Conservation (phyloP, 2,888 invertebrate species). For the Clusia tigrina region DNA sequence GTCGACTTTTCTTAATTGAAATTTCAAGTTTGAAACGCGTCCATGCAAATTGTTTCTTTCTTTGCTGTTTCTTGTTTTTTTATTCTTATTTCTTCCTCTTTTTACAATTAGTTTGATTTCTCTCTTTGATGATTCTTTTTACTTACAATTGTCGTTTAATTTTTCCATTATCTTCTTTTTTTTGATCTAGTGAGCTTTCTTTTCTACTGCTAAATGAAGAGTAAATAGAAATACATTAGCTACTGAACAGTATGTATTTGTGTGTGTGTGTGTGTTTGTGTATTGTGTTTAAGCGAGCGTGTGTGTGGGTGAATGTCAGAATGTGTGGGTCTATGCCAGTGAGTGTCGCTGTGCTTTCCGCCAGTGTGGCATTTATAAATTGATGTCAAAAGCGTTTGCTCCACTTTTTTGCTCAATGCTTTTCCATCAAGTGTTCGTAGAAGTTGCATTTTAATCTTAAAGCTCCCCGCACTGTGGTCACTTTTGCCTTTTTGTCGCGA, state of each 20-base stretch:
- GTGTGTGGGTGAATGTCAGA: background rate
- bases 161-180: slow-evolving; percentile 25
- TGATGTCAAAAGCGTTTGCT: slow-evolving; percentile 50
- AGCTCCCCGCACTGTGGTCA: background rate
- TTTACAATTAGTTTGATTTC: slow-evolving; percentile 34
- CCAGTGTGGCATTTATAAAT: slow-evolving; percentile 48
- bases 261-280: slow-evolving; percentile 11
- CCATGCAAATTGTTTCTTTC: too few relatives aligned
- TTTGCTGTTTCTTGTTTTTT: slow-evolving; percentile 23
- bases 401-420: slow-evolving; percentile 37
- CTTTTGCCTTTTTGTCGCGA: background rate
- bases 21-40: too few relatives aligned
- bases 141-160: too few relatives aligned
- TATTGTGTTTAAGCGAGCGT: background rate
- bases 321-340: background rate
- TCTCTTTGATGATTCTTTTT: too few relatives aligned
- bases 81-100: slow-evolving; percentile 35
- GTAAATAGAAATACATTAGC: slow-evolving; percentile 61
- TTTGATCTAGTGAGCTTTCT: slow-evolving; percentile 20
- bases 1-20: too few relatives aligned
- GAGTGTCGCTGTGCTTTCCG: slow-evolving; percentile 28
- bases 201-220: slow-evolving; percentile 53
- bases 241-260: slow-evolving; percentile 37
- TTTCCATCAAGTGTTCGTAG: slow-evolving; percentile 16
- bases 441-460: slow-evolving; percentile 10